Evolutionary conservation across 2,888 invertebrate genomes (phyloP), one percentile per base, ranked within the genome.

Genomic region (Papilio elwesi): DNA sequence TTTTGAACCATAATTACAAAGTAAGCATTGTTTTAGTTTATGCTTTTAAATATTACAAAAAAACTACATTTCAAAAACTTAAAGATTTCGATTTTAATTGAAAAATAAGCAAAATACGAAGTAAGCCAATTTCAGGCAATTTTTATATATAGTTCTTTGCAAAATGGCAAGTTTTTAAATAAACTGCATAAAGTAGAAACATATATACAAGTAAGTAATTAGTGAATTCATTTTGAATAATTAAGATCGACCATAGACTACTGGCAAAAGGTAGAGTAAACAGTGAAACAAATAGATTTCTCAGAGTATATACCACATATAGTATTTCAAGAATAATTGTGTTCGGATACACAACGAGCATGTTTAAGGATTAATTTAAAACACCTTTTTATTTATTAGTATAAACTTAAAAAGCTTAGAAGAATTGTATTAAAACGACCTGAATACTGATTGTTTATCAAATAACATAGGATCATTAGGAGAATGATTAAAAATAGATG

Each of bases 221-320:
- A 64, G 49, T 59, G 26, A 55, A 55, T 48, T 66, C 69, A 73
- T 69, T 51, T 73, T 73, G 69, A 69, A 69, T 70, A 74, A 76
- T 76, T 74, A 75, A 57, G 68, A 70, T 75, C 47, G 53, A 57
- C 57, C 76, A 76, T 75, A 76, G 76, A 76, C 76, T 55, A 76
- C 64, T 57, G 49, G 43, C 64, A 57, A 55, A 67, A 67, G 26
- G 26, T 26, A 26, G 26, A 26, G 26, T 52, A 63, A 66, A 73
- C 69, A 38, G 62, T 65, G 53, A 48, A 73, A 70, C 53, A 69
- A 69, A 66, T 70, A 70, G 73, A 73, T 11, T 52, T 70, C 70
- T 66, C 73, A 73, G 55, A 26, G 68, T 64, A 15, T 43, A 43
- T 26, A 26, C 26, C 26, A 26, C 59, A 62, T 62, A 43, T 59